Evolutionary conservation across 2,888 invertebrate species (phyloP).

Genomic region (Drosophila prolongata): DNA sequence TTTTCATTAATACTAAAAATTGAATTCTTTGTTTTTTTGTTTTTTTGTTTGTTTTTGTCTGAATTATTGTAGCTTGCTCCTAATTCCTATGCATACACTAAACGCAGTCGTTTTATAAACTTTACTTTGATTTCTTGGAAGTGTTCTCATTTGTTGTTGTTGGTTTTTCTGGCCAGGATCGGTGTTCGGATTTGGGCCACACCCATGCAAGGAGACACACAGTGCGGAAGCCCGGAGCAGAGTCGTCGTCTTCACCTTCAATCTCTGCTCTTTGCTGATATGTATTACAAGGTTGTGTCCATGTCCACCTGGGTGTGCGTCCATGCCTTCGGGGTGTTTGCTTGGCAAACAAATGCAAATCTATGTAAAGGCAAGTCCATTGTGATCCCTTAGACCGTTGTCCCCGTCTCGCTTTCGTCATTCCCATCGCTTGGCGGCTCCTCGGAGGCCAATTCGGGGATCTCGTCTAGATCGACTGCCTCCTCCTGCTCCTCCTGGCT

Average conservation of each 20-base stretch:
- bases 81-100: constrained; percentile 42
- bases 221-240: constrained; percentile 34
- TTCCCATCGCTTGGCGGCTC: not conserved
- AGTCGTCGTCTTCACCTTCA: not conserved
- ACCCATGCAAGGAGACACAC: constrained; percentile 6
- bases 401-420: constrained; percentile 5
- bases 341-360: constrained; percentile 42
- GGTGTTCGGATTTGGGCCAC: constrained; percentile 3
- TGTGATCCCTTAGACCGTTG: constrained; percentile 16
- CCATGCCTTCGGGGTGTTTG: constrained; percentile 20
- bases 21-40: constrained; percentile 9
- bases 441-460: not conserved
- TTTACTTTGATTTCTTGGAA: constrained; percentile 68
- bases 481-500: constrained; percentile 3
- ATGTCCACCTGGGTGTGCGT: constrained; percentile 5
- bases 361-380: not conserved
- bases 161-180: constrained; percentile 1
- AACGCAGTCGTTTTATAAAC: constrained; percentile 71
- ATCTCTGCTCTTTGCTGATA: constrained; percentile 29
- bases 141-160: constrained; percentile 49
- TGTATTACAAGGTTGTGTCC: constrained; percentile 36
- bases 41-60: not conserved
- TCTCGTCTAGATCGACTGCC: not conserved
- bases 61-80: constrained; percentile 36
- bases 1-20: constrained; percentile 60